Conservation (phyloP, 53 echinoderm and acorn worm species). For the Echinometra lucunter region DNA sequence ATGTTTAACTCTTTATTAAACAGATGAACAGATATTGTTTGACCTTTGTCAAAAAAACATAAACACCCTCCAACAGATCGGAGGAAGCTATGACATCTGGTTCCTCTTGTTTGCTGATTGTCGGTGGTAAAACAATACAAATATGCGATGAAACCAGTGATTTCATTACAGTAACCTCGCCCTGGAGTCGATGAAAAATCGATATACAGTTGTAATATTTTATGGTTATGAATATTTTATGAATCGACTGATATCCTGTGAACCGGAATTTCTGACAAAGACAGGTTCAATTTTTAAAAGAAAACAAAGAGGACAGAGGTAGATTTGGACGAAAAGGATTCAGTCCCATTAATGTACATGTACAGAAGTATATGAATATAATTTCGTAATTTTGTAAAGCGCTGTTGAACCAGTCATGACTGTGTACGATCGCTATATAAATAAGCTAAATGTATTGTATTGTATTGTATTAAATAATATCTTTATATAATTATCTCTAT, state of each 20-base stretch:
- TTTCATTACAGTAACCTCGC: background rate
- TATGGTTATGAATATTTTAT: background rate
- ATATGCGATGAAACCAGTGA: background rate
- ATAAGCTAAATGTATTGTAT: no score
- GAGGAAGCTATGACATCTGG: slow-evolving; percentile 42
- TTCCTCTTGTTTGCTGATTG: background rate
- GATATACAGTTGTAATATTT: background rate
- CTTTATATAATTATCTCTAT: no score
- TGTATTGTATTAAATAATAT: no score
- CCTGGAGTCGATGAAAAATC: background rate
- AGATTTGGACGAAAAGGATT: background rate
- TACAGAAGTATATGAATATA: no score
- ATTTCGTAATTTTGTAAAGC: no score
- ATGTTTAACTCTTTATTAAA: background rate
- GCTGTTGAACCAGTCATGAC: no score
- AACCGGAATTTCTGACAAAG: background rate
- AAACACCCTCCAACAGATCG: background rate
- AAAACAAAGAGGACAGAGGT: background rate
- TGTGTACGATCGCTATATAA: no score
- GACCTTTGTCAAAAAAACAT: background rate
- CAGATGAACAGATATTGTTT: slow-evolving; percentile 8
- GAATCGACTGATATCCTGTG: background rate
- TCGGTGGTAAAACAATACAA: background rate
- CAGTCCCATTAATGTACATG: no score
- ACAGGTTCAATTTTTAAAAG: background rate